phyloP scores from a whole-genome alignment of 2,113 vertebrate genomes.

The Melanerpes formicivorus region DNA sequence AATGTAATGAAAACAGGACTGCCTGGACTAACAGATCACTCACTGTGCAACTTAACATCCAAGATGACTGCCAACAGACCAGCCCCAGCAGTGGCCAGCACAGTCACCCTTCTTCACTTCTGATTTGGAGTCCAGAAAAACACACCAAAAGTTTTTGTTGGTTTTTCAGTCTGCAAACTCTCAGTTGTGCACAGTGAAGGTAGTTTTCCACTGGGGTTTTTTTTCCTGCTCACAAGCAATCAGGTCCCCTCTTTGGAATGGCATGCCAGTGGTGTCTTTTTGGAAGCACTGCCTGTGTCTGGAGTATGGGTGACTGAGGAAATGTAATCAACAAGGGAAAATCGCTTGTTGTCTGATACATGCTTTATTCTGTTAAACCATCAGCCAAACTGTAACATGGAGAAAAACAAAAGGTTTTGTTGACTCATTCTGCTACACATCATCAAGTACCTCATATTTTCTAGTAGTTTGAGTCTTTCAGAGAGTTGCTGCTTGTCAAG shows the following conservation, averaged over 20 bases:
- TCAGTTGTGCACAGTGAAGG: not conserved
- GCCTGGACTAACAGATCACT: not conserved
- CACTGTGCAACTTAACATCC: not conserved
- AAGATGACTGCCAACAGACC: not conserved
- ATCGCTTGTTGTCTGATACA: not conserved
- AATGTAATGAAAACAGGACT: not conserved
- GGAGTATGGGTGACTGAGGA: not conserved
- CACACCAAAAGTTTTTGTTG: not conserved
- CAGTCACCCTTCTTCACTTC: not conserved
- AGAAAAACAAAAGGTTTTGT: not conserved
- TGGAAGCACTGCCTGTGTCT: not conserved
- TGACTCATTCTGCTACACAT: not conserved
- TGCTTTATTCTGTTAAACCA: not conserved
- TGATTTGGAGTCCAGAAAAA: not conserved
- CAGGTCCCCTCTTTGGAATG: not conserved
- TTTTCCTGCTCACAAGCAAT: rapidly evolving
- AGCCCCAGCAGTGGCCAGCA: not conserved
- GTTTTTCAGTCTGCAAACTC: not conserved
- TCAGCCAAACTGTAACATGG: not conserved
- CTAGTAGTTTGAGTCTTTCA: not conserved
- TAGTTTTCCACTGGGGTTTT: not conserved
- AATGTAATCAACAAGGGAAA: not conserved
- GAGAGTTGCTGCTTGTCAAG: not conserved
- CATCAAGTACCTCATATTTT: not conserved
- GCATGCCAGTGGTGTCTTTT: not conserved